phyloP scores from a whole-genome alignment of 2,797 vertebrate species.

The Myotis vivesi region DNA sequence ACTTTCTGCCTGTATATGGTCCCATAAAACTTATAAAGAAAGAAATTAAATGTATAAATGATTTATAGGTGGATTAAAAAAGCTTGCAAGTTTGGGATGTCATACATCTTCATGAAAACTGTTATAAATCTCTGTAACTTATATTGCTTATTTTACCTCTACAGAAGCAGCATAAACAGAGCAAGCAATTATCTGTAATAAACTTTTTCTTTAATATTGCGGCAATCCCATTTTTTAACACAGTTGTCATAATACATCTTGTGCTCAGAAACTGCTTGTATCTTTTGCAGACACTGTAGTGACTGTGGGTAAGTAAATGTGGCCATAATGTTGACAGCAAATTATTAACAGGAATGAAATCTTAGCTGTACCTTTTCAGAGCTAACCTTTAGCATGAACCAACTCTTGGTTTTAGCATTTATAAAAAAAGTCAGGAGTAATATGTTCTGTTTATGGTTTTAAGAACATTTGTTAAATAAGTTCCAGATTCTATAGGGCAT shows the following conservation, averaged over 20 bases:
- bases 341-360: slow-evolving; percentile 35
- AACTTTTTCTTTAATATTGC: slow-evolving; percentile 84
- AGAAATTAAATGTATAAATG: slow-evolving; percentile 84
- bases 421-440: neutral
- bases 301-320: neutral
- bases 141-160: slow-evolving; percentile 83
- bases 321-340: slow-evolving; percentile 17
- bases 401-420: neutral
- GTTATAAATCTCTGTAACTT: slow-evolving; percentile 85
- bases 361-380: neutral
- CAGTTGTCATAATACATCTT: slow-evolving; percentile 70
- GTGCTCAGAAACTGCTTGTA: neutral
- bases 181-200: slow-evolving; percentile 86
- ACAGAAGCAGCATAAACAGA: slow-evolving; percentile 81
- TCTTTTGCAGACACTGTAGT: slow-evolving; percentile 54
- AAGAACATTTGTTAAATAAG: neutral
- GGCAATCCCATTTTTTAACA: slow-evolving; percentile 74
- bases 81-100: slow-evolving; percentile 79
- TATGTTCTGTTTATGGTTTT: neutral
- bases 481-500: neutral
- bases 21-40: slow-evolving; percentile 77
- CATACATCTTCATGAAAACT: slow-evolving; percentile 84
- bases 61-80: slow-evolving; percentile 85
- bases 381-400: neutral
- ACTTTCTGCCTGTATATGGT: slow-evolving; percentile 70